Evolutionary conservation across 1,140 invertebrate genomes (phyloP).

Genomic region (Prorops nasuta): DNA sequence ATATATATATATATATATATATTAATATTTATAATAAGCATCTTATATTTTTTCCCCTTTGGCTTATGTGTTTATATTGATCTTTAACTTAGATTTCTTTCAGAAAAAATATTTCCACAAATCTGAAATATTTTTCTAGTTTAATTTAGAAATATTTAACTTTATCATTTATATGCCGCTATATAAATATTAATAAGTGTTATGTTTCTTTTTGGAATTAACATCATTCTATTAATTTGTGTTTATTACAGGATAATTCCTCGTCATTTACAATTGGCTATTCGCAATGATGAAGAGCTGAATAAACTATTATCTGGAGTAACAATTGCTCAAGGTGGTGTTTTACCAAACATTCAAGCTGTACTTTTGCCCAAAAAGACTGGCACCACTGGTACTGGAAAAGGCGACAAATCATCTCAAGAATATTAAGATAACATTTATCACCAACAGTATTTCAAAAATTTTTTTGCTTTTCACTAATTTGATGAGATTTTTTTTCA

Average conservation of each 20-base stretch:
- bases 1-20: too few relatives aligned
- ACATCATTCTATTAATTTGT: too few relatives aligned
- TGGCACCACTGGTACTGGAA: conserved; percentile 38
- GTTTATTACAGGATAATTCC: conserved; percentile 64
- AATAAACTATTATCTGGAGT: conserved; percentile 75
- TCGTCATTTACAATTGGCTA: conserved; percentile 73
- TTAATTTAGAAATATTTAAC: too few relatives aligned
- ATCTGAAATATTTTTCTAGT: too few relatives aligned
- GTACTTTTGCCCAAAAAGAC: conserved; percentile 72
- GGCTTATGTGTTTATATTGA: too few relatives aligned
- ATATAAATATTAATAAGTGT: too few relatives aligned
- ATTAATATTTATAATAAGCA: too few relatives aligned
- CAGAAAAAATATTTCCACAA: too few relatives aligned
- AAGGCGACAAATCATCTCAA: conserved; percentile 37
- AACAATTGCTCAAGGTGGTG: conserved; percentile 77
- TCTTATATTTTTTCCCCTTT: too few relatives aligned
- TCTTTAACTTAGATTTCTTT: too few relatives aligned
- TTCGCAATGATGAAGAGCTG: conserved; percentile 79
- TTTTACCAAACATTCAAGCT: conserved; percentile 74
- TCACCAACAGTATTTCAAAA: conserved; percentile 24
- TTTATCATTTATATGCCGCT: too few relatives aligned
- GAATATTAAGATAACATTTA: conserved; percentile 38
- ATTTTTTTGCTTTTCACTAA: neutral
- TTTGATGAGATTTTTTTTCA: neutral
- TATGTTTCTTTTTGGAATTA: too few relatives aligned